Percentiles rank a stretch among this genome's conserved stretches.
These are phyloP conservation scores for Ptychobarbus kaznakovi DNA, from an alignment of 2,797 vertebrate species.

Conservation along the genomic window DNA sequence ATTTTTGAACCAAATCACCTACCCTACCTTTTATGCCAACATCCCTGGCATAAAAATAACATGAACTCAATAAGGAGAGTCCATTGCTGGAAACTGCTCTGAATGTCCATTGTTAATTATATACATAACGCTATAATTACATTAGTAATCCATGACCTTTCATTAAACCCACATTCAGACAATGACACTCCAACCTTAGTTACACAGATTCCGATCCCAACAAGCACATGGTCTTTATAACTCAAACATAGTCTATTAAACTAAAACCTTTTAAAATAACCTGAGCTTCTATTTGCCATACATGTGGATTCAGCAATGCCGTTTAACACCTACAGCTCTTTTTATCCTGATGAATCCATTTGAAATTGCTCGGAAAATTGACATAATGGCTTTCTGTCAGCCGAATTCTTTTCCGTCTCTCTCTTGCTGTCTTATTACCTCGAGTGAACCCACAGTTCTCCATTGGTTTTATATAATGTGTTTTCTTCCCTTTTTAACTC, in stretches of 20 bases:
- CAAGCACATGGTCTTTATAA: neutral
- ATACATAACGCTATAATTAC: neutral
- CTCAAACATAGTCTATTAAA: conserved; percentile 7
- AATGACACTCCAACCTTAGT: neutral
- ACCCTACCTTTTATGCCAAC: neutral
- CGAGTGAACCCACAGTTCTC: conserved; percentile 45
- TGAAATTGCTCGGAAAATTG: conserved; percentile 46
- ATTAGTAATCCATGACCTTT: neutral
- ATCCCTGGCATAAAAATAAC: neutral
- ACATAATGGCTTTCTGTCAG: conserved; percentile 53
- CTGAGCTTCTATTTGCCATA: conserved; percentile 7
- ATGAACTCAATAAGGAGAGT: neutral
- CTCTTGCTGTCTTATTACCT: conserved; percentile 29
- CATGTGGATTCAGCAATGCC: neutral
- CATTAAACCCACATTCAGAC: neutral
- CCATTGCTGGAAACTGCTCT: neutral
- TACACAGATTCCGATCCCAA: neutral
- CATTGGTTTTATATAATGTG: conserved; percentile 46
- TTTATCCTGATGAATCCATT: conserved; percentile 51
- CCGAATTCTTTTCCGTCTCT: neutral
- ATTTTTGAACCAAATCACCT: neutral
- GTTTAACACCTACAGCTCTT: conserved; percentile 37
- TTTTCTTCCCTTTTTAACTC: conserved; percentile 44
- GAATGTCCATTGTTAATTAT: conserved; percentile 2
- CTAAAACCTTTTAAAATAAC: neutral